phyloP scores from a whole-genome alignment of 2,113 vertebrate species.

The Heterotis niloticus region DNA sequence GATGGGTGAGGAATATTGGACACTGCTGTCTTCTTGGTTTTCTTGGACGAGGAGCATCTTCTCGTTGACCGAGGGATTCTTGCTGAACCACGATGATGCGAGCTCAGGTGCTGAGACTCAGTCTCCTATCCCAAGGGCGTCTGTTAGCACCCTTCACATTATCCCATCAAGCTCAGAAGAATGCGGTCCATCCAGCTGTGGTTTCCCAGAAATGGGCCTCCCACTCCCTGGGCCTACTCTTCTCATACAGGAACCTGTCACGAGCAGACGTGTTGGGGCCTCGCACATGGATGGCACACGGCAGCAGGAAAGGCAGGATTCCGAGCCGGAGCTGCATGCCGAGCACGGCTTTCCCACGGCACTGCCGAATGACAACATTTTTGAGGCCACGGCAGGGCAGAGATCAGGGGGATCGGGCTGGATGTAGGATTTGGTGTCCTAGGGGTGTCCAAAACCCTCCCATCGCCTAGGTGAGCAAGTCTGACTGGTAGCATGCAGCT shows the following conservation, averaged over 20 bases:
- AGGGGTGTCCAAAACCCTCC: no score
- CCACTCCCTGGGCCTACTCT: not conserved
- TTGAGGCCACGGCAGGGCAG: not conserved
- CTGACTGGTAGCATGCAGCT: not conserved
- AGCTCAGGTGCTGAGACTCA: not conserved
- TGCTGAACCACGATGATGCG: not conserved
- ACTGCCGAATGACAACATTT: conserved; percentile 33
- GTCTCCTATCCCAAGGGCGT: not conserved
- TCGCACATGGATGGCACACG: conserved; percentile 21
- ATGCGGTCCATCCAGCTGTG: conserved; percentile 7
- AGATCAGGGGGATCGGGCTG: not conserved
- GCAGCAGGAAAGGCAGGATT: conserved; percentile 65
- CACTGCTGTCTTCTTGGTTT: no score
- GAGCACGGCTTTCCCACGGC: conserved; percentile 62
- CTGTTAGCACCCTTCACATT: conserved; percentile 7
- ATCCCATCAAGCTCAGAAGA: conserved; percentile 10
- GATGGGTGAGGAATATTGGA: no score
- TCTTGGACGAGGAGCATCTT: no score
- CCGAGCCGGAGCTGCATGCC: conserved; percentile 55
- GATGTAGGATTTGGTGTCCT: not conserved
- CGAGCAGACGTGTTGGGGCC: conserved; percentile 21
- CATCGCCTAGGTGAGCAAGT: no score
- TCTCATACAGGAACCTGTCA: conserved; percentile 25
- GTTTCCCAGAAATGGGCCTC: conserved; percentile 10
- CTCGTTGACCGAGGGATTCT: no score